phyloP scores from a whole-genome alignment of 2,797 vertebrate genomes.

The Amazonetta brasiliensis region DNA sequence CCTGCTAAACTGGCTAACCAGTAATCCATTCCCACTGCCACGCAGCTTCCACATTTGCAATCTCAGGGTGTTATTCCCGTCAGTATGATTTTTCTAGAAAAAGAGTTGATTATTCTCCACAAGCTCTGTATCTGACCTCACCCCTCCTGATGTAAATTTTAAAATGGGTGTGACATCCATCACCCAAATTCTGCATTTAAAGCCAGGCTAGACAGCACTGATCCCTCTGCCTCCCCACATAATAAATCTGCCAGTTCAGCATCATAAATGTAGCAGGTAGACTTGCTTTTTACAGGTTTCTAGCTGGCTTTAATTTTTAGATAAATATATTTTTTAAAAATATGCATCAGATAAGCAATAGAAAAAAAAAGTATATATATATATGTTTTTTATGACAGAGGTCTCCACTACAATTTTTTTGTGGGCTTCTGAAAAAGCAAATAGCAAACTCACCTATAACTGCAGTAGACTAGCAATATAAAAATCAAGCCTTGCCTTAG shows the following conservation, averaged over 20 bases:
- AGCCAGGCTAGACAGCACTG: neutral
- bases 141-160: neutral
- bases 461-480: neutral
- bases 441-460: neutral
- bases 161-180: neutral
- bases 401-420: neutral
- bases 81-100: neutral
- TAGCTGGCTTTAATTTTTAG: neutral
- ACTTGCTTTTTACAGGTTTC: neutral
- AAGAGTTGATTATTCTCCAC: slow-evolving; percentile 1
- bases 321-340: neutral
- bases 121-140: neutral
- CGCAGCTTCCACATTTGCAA: neutral
- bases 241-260: neutral
- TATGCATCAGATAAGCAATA: neutral
- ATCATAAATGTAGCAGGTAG: neutral
- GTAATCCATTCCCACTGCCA: slow-evolving; percentile 8
- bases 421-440: neutral
- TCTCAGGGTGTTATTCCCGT: neutral
- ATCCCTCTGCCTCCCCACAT: neutral
- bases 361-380: neutral
- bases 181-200: neutral
- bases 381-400: neutral
- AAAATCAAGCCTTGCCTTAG: slow-evolving; percentile 22
- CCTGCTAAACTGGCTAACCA: slow-evolving; percentile 46